A percentile compares a stretch with the other conserved stretches of the same genome.
These are phyloP conservation scores for Zosterops hypoxanthus DNA, from an alignment of 2,113 vertebrate species.

Conservation along the genomic window DNA sequence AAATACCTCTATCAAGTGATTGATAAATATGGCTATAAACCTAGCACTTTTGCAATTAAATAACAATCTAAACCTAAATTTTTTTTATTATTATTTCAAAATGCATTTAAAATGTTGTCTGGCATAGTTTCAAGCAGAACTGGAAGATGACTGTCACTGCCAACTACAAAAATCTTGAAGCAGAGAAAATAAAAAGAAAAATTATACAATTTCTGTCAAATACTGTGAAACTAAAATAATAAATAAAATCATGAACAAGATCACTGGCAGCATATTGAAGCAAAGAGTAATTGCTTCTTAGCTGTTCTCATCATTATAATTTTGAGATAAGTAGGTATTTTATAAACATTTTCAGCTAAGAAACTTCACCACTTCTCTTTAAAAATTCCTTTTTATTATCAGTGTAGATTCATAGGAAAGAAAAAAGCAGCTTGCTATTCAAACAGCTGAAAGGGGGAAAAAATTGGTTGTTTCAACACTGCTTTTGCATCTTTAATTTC, in stretches of 20 bases:
- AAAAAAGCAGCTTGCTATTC: neutral
- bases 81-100: neutral
- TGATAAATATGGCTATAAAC: neutral
- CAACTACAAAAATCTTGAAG: neutral
- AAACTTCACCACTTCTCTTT: constrained; percentile 17
- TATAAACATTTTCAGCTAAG: constrained; percentile 44
- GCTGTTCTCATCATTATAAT: constrained; percentile 8
- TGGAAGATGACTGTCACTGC: neutral
- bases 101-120: neutral
- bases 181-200: neutral
- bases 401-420: neutral
- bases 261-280: constrained; percentile 13
- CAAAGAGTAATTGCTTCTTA: constrained; percentile 6
- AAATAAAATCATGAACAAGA: constrained; percentile 28
- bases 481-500: constrained; percentile 45
- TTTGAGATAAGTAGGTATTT: constrained; percentile 38
- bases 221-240: constrained; percentile 1
- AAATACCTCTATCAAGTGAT: neutral
- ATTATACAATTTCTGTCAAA: neutral
- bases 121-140: neutral
- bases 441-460: neutral
- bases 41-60: neutral
- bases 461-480: constrained; percentile 27
- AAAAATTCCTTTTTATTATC: constrained; percentile 62
- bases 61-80: neutral